phyloP scores from a whole-genome alignment of 2,113 vertebrate genomes.

The Bombycilla garrulus region DNA sequence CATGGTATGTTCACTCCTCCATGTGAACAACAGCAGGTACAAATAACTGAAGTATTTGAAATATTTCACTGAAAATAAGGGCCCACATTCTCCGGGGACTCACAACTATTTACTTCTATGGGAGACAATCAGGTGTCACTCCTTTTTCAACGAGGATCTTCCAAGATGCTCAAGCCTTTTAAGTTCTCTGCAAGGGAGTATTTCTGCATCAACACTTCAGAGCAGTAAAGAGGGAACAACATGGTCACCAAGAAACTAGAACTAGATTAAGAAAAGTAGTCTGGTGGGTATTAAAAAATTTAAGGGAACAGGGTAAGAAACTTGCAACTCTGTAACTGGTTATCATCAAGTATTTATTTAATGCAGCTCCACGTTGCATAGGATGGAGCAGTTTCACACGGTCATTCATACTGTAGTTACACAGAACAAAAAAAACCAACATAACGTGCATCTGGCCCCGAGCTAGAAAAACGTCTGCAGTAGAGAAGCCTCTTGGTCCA shows the following conservation, averaged over 20 bases:
- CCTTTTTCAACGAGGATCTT: background rate
- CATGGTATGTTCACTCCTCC: background rate
- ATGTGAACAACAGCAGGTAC: background rate
- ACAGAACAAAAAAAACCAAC: background rate
- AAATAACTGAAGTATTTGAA: background rate
- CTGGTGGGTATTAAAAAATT: background rate
- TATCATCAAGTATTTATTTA: background rate
- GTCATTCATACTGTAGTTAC: background rate
- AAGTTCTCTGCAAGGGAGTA: background rate
- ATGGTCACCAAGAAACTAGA: background rate
- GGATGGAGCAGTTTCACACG: background rate
- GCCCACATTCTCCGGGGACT: background rate
- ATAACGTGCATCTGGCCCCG: background rate
- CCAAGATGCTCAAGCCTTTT: rapidly evolving
- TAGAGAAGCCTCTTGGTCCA: background rate
- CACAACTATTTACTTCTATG: background rate
- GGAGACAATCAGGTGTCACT: background rate
- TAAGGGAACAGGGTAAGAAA: background rate
- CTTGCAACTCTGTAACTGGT: background rate
- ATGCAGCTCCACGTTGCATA: background rate
- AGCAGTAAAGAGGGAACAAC: background rate
- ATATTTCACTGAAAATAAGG: background rate
- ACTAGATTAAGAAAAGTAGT: background rate
- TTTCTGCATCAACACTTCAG: background rate
- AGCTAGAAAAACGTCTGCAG: background rate